Evolutionary conservation across 1,140 invertebrate species (phyloP).

Genomic region (Ruditapes philippinarum): DNA sequence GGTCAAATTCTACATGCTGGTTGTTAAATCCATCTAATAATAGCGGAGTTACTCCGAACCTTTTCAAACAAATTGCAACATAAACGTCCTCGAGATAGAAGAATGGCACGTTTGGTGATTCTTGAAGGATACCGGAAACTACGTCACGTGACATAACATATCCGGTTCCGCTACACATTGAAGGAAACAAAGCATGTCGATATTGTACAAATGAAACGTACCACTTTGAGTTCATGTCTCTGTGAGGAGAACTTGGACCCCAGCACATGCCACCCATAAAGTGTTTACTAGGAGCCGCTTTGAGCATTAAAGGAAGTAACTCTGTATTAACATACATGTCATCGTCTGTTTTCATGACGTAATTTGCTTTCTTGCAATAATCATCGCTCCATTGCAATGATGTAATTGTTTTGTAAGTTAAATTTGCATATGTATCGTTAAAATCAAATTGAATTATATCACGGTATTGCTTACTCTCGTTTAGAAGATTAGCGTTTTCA

Average conservation of each 20-base stretch:
- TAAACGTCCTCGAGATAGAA: constrained; percentile 86
- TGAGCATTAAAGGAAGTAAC: constrained; percentile 71
- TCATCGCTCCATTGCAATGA: constrained; percentile 92
- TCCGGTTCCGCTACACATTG: constrained; percentile 86
- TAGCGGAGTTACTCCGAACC: constrained; percentile 55
- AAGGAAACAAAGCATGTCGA: constrained; percentile 81
- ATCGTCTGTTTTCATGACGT: constrained; percentile 96
- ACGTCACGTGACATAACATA: constrained; percentile 85
- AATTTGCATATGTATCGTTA: constrained; percentile 78
- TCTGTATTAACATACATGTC: constrained; percentile 94
- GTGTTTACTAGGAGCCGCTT: constrained; percentile 41
- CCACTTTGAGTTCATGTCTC: constrained; percentile 85
- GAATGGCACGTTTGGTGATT: constrained; percentile 77
- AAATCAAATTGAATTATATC: constrained; percentile 80
- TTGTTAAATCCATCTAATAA: constrained; percentile 72
- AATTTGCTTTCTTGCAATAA: constrained; percentile 90
- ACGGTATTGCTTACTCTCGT: constrained; percentile 88
- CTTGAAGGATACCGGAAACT: constrained; percentile 78
- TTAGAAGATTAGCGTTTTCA: constrained; percentile 46
- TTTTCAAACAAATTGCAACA: constrained; percentile 78
- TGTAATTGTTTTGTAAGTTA: constrained; percentile 90
- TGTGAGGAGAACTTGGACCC: constrained; percentile 74
- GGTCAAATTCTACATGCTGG: constrained; percentile 60
- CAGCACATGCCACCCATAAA: constrained; percentile 71
- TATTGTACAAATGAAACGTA: constrained; percentile 82